Evolutionary conservation across 1,140 invertebrate genomes (phyloP).

Genomic region (Drosophila ogumai): DNA sequence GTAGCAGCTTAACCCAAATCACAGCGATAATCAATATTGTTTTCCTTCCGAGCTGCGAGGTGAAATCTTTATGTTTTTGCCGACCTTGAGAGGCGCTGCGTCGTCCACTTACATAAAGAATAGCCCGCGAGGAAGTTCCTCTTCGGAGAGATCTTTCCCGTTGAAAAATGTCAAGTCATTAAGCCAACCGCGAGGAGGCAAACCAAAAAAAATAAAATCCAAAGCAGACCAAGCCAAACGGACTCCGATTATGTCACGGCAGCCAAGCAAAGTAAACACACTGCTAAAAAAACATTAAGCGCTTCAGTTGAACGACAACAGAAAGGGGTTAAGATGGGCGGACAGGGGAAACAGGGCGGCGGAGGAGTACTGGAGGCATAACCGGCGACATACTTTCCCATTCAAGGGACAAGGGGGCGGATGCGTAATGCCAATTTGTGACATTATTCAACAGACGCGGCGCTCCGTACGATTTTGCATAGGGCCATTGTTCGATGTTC

Average conservation of each 20-base stretch:
- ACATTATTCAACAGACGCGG: slow-evolving; percentile 59
- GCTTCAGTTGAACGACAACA: slow-evolving; percentile 63
- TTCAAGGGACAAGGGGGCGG: slow-evolving; percentile 37
- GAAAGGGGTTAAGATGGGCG: not conserved
- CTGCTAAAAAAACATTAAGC: slow-evolving; percentile 73
- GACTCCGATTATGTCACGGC: slow-evolving; percentile 65
- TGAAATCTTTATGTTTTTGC: slow-evolving; percentile 55
- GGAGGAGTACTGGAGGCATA: slow-evolving; percentile 15
- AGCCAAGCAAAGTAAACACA: slow-evolving; percentile 38
- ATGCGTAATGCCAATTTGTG: slow-evolving; percentile 76
- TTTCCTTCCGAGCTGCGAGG: slow-evolving; percentile 23
- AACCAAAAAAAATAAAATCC: slow-evolving; percentile 9
- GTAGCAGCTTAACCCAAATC: slow-evolving; percentile 71
- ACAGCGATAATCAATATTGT: slow-evolving; percentile 56
- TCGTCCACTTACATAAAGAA: slow-evolving; percentile 51
- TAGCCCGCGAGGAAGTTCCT: slow-evolving; percentile 36
- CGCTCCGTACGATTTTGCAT: slow-evolving; percentile 52
- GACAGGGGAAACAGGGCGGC: not conserved
- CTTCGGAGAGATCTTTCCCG: slow-evolving; percentile 1
- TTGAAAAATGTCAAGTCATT: slow-evolving; percentile 60
- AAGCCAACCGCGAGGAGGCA: slow-evolving; percentile 15
- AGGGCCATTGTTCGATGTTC: slow-evolving; percentile 33
- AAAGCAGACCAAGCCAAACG: slow-evolving; percentile 49
- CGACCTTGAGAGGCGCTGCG: slow-evolving; percentile 55
- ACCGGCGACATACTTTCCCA: slow-evolving; percentile 71